phyloP scores from a whole-genome alignment of 2,113 vertebrate species.

The Calidris pygmaea region DNA sequence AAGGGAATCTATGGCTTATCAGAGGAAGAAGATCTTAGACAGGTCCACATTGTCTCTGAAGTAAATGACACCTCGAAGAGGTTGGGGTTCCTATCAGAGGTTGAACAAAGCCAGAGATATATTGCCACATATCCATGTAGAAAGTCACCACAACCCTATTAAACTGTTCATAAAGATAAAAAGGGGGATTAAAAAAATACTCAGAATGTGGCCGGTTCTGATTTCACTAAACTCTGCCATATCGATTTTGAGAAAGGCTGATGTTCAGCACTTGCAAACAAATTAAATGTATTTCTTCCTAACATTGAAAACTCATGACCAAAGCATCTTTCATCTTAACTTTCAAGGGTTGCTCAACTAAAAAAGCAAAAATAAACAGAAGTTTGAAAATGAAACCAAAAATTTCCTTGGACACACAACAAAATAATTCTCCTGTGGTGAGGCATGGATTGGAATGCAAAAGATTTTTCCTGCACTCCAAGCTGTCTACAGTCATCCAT shows the following conservation, averaged over 20 bases:
- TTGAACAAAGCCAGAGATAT: not conserved
- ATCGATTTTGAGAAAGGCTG: not conserved
- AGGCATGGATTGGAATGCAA: not conserved
- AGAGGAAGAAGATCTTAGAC: not conserved
- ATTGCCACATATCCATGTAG: not conserved
- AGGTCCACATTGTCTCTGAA: not conserved
- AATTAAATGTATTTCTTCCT: not conserved
- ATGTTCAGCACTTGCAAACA: not conserved
- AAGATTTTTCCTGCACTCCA: not conserved
- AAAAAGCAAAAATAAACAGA: not conserved
- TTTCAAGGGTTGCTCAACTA: not conserved
- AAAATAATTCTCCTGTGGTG: not conserved
- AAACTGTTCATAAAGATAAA: not conserved
- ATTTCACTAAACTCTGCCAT: not conserved
- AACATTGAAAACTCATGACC: not conserved
- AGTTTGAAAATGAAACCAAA: not conserved
- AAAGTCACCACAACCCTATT: not conserved
- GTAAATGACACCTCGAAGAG: not conserved
- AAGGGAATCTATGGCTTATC: not conserved
- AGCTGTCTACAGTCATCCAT: not conserved
- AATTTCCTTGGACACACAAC: not conserved
- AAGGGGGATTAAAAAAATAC: not conserved
- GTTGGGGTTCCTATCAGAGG: not conserved
- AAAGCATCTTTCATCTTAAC: not conserved
- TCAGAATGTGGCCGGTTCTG: not conserved